Base-by-base conservation (phyloP, 2,113 vertebrate genomes). In the Scophthalmus maximus region DNA sequence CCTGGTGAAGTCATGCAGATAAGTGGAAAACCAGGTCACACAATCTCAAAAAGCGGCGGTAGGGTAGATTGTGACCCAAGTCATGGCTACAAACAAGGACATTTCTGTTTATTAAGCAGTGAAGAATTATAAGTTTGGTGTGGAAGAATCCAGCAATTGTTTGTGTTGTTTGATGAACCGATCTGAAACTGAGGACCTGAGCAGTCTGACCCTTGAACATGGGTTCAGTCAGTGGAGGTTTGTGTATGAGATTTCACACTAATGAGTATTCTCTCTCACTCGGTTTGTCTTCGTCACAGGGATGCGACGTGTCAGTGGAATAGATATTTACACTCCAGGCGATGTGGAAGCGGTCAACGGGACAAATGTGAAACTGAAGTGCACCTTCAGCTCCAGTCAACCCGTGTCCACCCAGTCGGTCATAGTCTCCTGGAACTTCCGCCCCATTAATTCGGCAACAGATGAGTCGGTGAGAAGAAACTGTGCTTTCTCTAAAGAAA, bases 391-490 rank as follows among this genome's bases (percentile, higher is more conserved):
- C 73, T 95, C 95, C 89, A 93, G 17, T 29, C 56, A 75, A 1
- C 88, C 94, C 0, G 76, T 96, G 17, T 83, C 93, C 0, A 73
- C 72, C 12, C 25, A 76, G 3, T 73, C 93, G 0, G 88, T 95
- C 1, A 76, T 73, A 0, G 95, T 96, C 44, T 91, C 92, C 57
- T 99, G 97, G 97, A 94, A 90, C 82, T 99, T 97, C 86, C 92
- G 89, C 20, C 90, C 95, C 0, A 84, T 93, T 26, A 81, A 83
- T 18, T 86, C 89, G 52, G 84, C 87, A 2, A 0, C 12, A 0
- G 93, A 93, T 1, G 94, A 96, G 86, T 90, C 92, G 34, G 97
- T 98, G 85, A 92, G 96, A 89, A 29, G 36, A 58, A 68, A 49
- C 46, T 22, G 36, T 17, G 12, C 36, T 46, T 46, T 42, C 18